Evolutionary conservation across 2,113 vertebrate species (phyloP).

Genomic region (Hipposideros armiger): DNA sequence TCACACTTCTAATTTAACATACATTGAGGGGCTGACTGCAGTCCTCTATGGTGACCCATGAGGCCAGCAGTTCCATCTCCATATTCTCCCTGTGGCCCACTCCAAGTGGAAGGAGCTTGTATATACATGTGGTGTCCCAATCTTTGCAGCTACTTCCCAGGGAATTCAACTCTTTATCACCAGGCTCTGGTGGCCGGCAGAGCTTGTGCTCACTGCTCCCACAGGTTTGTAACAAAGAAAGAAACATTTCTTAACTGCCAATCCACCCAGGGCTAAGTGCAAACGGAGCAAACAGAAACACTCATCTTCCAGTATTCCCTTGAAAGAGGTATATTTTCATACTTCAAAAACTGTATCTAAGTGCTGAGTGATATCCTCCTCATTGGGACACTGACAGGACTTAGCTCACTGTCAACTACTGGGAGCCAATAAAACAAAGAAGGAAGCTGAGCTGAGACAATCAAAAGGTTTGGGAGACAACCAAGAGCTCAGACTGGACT

Average conservation of each 20-base stretch:
- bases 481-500: neutral
- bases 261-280: neutral
- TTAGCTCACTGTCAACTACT: neutral
- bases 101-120: neutral
- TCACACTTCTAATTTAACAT: neutral
- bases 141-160: neutral
- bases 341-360: neutral
- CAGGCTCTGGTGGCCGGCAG: neutral
- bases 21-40: neutral
- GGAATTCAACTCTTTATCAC: neutral
- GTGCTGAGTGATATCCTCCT: neutral
- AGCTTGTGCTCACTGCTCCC: neutral
- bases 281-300: neutral
- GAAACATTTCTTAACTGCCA: neutral
- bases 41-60: neutral
- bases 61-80: neutral
- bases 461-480: neutral
- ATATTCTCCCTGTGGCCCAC: neutral
- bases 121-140: neutral
- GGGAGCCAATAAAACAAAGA: neutral
- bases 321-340: neutral
- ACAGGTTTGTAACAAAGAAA: neutral
- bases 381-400: neutral
- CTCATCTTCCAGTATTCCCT: neutral
- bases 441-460: neutral